Conservation (phyloP, 2,888 invertebrate species). For the Leucophora obtusa region DNA sequence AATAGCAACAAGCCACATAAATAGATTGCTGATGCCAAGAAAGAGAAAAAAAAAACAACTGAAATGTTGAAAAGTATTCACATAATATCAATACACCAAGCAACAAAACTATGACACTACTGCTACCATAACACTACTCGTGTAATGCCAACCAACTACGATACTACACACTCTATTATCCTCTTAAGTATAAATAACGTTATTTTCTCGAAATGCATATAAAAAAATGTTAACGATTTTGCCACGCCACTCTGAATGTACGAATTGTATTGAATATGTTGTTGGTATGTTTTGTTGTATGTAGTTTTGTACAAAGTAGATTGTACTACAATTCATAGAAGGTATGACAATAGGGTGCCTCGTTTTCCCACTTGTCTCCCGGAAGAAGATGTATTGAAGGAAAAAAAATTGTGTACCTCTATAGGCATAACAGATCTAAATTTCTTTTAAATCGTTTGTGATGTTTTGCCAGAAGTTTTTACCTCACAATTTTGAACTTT, state of each 20-base stretch:
- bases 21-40: neutral
- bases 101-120: neutral
- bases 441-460: no score
- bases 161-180: slow-evolving; percentile 27
- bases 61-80: neutral
- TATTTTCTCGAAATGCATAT: slow-evolving; percentile 7
- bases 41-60: neutral
- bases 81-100: neutral
- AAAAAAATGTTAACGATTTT: slow-evolving; percentile 8
- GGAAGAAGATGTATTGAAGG: no score
- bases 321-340: slow-evolving; percentile 1
- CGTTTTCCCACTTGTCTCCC: no score
- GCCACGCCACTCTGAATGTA: neutral
- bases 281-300: no score
- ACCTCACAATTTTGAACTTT: no score
- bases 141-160: neutral
- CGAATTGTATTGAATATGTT: neutral
- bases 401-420: no score
- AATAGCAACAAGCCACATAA: slow-evolving; percentile 33
- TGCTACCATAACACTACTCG: no score
- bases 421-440: no score
- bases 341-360: no score
- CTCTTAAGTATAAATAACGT: slow-evolving; percentile 54
- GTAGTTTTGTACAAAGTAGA: neutral
- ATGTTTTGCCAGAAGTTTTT: no score